Evolutionary conservation across 2,888 invertebrate species (phyloP).

Genomic region (Tetragonisca angustula): DNA sequence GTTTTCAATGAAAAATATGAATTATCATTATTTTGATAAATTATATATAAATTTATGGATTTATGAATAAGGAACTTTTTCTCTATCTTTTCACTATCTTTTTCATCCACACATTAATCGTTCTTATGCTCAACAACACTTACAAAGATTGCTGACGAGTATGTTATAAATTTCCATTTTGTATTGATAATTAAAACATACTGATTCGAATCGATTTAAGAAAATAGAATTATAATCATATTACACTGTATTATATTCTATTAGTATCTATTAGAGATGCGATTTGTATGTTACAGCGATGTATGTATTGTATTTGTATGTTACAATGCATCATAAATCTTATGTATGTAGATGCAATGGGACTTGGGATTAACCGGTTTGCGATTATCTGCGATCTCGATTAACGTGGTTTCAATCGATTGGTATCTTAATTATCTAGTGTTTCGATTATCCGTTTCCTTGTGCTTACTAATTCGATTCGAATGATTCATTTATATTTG

Average conservation of each 20-base stretch:
- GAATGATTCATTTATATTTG: too few species aligned
- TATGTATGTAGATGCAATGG: neutral
- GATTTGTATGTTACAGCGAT: constrained; percentile 17
- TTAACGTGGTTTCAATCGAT: too few species aligned
- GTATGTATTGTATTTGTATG: neutral
- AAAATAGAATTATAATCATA: neutral
- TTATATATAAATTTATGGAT: too few species aligned
- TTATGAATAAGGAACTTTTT: neutral
- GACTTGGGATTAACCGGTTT: too few species aligned
- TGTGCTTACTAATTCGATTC: too few species aligned
- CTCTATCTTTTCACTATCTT: too few species aligned
- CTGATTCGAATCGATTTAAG: neutral
- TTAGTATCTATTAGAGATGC: neutral
- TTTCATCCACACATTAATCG: neutral
- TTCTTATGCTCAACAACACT: neutral
- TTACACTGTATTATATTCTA: neutral
- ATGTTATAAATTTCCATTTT: neutral
- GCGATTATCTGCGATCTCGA: too few species aligned
- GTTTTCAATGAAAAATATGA: neutral
- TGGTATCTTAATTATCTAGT: too few species aligned
- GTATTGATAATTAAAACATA: neutral
- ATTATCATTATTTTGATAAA: neutral
- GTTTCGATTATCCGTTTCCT: too few species aligned
- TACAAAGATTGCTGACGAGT: neutral
- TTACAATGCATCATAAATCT: constrained; percentile 44